Conservation (phyloP, 2,797 vertebrate species). For the Chloroceryle amazona region DNA sequence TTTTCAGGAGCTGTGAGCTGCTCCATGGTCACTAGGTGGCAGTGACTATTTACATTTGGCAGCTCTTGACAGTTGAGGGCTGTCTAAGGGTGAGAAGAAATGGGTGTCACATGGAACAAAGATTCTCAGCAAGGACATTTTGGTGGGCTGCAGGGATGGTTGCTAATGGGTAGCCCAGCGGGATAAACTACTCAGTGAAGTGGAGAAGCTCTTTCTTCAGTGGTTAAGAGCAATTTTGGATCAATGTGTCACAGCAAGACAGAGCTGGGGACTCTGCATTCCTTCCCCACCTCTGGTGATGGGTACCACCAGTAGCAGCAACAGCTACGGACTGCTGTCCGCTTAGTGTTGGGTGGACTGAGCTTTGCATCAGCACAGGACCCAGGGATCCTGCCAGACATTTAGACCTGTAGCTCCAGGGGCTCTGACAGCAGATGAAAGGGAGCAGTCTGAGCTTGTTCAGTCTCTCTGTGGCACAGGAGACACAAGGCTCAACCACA, state of each 20-base stretch:
- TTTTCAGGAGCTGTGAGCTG: neutral
- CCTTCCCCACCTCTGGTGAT: neutral
- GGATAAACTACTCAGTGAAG: neutral
- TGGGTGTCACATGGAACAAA: no score
- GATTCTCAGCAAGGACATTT: neutral
- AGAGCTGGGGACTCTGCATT: rapidly evolving
- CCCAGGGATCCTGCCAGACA: rapidly evolving
- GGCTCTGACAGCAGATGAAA: neutral
- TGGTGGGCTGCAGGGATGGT: rapidly evolving
- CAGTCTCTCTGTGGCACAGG: neutral
- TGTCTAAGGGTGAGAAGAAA: no score
- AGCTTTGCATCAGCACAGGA: neutral
- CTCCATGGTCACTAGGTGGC: neutral
- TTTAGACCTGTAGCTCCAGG: neutral
- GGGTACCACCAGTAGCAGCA: neutral
- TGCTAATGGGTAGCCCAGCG: neutral
- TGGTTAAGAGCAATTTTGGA: neutral
- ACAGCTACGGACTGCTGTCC: neutral
- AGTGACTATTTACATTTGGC: slow-evolving; percentile 23
- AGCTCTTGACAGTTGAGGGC: rapidly evolving
- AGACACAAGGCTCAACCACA: neutral
- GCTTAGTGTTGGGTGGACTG: no score
- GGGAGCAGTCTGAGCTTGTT: rapidly evolving
- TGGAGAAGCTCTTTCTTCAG: neutral
- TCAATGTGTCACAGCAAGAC: neutral